Conservation (phyloP, 1,140 invertebrate species). For the Arion vulgaris region DNA sequence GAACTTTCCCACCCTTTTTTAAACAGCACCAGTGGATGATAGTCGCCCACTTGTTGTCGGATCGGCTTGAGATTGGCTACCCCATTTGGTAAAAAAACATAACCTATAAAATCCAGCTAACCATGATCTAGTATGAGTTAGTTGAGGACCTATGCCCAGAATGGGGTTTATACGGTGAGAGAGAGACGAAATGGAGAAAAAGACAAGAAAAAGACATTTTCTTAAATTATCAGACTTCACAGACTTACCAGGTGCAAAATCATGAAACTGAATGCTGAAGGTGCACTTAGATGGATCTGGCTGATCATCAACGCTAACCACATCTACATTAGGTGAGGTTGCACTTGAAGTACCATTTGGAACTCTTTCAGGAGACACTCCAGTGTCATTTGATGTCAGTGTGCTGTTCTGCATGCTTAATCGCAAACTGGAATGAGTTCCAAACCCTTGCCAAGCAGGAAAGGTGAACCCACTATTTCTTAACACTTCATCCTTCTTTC, state of each 20-base stretch:
- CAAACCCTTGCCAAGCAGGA: slow-evolving; percentile 22
- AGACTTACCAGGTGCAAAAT: slow-evolving; percentile 31
- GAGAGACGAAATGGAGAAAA: too few relatives aligned
- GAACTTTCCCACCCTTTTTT: too few relatives aligned
- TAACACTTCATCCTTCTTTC: slow-evolving; percentile 38
- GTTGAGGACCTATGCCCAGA: too few relatives aligned
- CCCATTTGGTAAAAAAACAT: too few relatives aligned
- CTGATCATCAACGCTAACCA: slow-evolving; percentile 37
- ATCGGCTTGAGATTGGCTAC: too few relatives aligned
- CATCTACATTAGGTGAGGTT: slow-evolving; percentile 35
- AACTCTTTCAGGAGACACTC: slow-evolving; percentile 17
- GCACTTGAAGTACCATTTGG: slow-evolving; percentile 1
- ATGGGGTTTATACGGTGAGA: too few relatives aligned
- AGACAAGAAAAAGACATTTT: too few relatives aligned
- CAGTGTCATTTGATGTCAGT: background rate
- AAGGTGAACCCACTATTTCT: slow-evolving; percentile 34
- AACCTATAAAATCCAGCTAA: too few relatives aligned
- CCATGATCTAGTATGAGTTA: too few relatives aligned
- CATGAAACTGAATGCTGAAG: slow-evolving; percentile 39
- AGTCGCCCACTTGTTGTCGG: too few relatives aligned
- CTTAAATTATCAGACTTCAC: too few relatives aligned
- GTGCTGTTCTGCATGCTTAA: slow-evolving; percentile 1
- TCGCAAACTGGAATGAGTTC: slow-evolving; percentile 11
- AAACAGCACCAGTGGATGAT: too few relatives aligned
- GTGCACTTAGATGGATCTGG: slow-evolving; percentile 31